Evolutionary conservation across 2,888 invertebrate genomes (phyloP).

Genomic region (Apamea monoglypha): DNA sequence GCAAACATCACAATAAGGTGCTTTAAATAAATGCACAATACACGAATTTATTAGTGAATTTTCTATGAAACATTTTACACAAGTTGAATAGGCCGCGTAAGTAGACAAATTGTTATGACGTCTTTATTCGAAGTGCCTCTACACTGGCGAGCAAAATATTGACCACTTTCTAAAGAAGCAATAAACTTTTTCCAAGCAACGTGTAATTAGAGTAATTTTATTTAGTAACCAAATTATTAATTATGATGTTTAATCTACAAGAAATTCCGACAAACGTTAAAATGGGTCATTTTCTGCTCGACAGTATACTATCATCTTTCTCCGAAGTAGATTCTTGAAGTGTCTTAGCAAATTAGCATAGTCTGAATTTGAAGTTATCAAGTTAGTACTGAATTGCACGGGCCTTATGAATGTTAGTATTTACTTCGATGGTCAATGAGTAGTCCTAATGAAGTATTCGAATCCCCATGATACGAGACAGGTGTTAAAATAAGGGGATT

Average conservation of each 20-base stretch:
- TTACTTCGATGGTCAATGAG: slow-evolving; percentile 41
- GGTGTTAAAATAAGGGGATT: slow-evolving; percentile 9
- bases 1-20: slow-evolving; percentile 70
- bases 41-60: slow-evolving; percentile 86
- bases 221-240: neutral
- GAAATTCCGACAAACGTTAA: neutral
- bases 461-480: neutral
- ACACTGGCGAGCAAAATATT: slow-evolving; percentile 59
- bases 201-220: slow-evolving; percentile 12
- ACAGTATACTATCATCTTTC: slow-evolving; percentile 55
- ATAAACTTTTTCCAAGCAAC: neutral
- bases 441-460: slow-evolving; percentile 11
- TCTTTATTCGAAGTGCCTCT: slow-evolving; percentile 74
- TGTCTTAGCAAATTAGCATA: slow-evolving; percentile 69
- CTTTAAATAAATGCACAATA: slow-evolving; percentile 78
- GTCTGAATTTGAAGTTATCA: slow-evolving; percentile 60
- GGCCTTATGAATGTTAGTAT: slow-evolving; percentile 70
- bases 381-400: slow-evolving; percentile 60
- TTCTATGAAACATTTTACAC: slow-evolving; percentile 83
- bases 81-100: slow-evolving; percentile 73
- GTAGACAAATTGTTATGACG: slow-evolving; percentile 66
- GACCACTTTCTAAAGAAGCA: slow-evolving; percentile 10
- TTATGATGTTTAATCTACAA: neutral
- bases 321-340: slow-evolving; percentile 64
- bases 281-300: slow-evolving; percentile 47